phyloP scores from a whole-genome alignment of 2,888 invertebrate species.

The Temnothorax rugatulus region DNA sequence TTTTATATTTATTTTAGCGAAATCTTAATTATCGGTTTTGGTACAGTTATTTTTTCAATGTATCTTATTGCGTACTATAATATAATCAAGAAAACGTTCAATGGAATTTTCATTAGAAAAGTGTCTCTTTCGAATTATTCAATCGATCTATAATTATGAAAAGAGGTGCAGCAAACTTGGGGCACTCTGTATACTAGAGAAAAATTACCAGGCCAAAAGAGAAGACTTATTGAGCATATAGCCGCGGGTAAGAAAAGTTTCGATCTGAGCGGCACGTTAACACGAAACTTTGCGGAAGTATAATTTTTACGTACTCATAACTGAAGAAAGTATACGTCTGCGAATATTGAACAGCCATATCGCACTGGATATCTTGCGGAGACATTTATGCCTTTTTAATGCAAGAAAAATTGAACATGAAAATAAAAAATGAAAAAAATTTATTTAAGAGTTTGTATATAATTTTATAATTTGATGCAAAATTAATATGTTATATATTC shows the following conservation, averaged over 20 bases:
- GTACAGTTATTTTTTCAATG: neutral
- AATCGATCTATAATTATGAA: conserved; percentile 16
- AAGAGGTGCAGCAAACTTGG: conserved; percentile 25
- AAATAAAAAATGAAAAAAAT: neutral
- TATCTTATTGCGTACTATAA: neutral
- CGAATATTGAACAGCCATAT: conserved; percentile 22
- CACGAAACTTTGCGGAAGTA: conserved; percentile 74
- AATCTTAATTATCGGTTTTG: neutral
- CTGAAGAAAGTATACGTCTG: conserved; percentile 24
- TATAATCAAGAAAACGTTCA: neutral
- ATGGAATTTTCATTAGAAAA: neutral
- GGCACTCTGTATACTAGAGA: conserved; percentile 59
- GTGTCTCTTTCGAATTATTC: neutral
- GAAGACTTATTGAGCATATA: conserved; percentile 73
- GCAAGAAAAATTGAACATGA: conserved; percentile 12
- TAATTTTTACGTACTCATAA: conserved; percentile 72
- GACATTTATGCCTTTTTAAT: conserved; percentile 13
- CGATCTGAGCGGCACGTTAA: conserved; percentile 71
- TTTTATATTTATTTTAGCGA: neutral
- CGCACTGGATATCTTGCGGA: conserved; percentile 7
- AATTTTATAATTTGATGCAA: neutral
- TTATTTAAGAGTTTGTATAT: neutral
- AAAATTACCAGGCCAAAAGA: conserved; percentile 69
- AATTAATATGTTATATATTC: neutral
- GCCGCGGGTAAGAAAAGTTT: conserved; percentile 73